Base-by-base conservation (phyloP, 2,113 vertebrate species). In the Platysteira castanea region DNA sequence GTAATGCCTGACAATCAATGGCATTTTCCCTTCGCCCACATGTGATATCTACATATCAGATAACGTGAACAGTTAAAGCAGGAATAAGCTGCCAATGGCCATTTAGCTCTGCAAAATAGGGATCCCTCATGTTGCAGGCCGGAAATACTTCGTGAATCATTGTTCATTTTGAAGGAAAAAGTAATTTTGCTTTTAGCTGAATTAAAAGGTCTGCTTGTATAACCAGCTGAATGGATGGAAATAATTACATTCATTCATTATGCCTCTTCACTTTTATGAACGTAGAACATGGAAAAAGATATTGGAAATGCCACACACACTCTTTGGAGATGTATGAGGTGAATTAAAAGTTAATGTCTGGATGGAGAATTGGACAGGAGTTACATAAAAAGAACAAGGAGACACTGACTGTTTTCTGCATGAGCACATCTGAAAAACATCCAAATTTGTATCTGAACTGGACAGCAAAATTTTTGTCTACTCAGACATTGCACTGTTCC, bases 291-390 rank as follows among this genome's bases (percentile, higher is more conserved):
- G 47, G 60, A 33, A 93, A 84, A 94, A 88, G 35, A 74, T 76
- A 77, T 7, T 86, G 42, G 56, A 90, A 95, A 78, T 94, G 87
- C 69, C 61, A 93, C 80, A 87, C 69, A 37, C 56, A 4, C 54
- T 3, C 24, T 82, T 87, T 74, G 39, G 65, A 90, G 76, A 77
- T 92, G 42, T 59, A 71, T 1, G 41, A 96, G 77, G 85, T 93
- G 52, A 92, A 87, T 92, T 75, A 87, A 76, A 93, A 92, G 73
- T 89, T 90, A 93, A 90, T 95, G 41, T 83, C 87, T 93, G 76
- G 41, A 39, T 22, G 74, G 87, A 91, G 90, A 90, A 70, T 83
- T 94, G 75, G 54, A 24, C 31, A 49, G 56, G 64, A 87, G 39
- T 75, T 89, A 46, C 57, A 57, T 56, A 69, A 89, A 89, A 93